Percentiles rank a stretch among this genome's conserved stretches.
Conservation (phyloP, 2,888 invertebrate genomes). For the Lithophane socia region DNA sequence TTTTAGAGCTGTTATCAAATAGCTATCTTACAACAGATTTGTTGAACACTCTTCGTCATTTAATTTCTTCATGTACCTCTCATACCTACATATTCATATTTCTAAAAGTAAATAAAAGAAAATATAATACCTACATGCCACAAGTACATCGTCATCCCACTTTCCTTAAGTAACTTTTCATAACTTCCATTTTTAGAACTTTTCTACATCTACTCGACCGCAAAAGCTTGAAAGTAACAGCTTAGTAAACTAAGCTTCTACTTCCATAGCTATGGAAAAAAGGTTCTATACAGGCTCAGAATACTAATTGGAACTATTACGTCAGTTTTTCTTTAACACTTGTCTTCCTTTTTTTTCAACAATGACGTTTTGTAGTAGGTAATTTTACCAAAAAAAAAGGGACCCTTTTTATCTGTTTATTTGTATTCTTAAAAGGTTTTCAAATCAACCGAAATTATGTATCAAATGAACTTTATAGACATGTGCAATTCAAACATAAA, state of each 20-base stretch:
- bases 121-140: not conserved
- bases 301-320: slow-evolving; percentile 48
- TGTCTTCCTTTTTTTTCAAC: not conserved
- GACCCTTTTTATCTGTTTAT: too few relatives aligned
- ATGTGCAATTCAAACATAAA: not conserved
- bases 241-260: slow-evolving; percentile 42
- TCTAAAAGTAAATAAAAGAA: slow-evolving; percentile 15
- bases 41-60: not conserved
- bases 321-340: slow-evolving; percentile 1
- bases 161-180: slow-evolving; percentile 32
- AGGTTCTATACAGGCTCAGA: slow-evolving; percentile 23
- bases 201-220: slow-evolving; percentile 30
- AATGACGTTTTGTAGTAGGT: not conserved
- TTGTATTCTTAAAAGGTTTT: too few relatives aligned
- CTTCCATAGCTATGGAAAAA: slow-evolving; percentile 45
- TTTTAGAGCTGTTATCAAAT: not conserved
- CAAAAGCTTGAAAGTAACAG: slow-evolving; percentile 41
- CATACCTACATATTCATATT: not conserved
- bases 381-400: not conserved
- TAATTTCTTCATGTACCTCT: not conserved
- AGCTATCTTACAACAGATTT: not conserved
- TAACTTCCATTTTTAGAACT: slow-evolving; percentile 47
- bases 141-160: slow-evolving; percentile 12
- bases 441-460: too few relatives aligned
- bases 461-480: too few relatives aligned